Conservation (phyloP, 2,888 invertebrate genomes). For the Seira musarum region DNA sequence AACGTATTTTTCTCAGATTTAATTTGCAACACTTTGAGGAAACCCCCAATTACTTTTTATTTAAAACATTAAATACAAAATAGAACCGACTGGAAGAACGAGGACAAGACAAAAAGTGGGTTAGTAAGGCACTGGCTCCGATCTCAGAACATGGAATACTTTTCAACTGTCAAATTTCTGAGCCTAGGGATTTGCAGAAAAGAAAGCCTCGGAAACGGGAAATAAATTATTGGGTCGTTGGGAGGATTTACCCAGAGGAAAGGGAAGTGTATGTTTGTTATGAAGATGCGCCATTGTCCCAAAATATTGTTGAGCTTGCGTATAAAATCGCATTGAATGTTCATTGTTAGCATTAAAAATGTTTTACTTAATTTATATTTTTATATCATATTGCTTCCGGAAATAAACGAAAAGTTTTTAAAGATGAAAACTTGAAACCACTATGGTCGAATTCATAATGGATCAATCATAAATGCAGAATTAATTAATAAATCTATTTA, state of each 20-base stretch:
- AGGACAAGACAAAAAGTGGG: constrained; percentile 66
- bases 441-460: no score
- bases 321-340: constrained; percentile 46
- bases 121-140: constrained; percentile 65
- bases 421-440: no score
- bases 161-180: constrained; percentile 65
- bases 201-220: constrained; percentile 64
- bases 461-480: no score
- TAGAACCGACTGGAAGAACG: constrained; percentile 63
- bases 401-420: no score
- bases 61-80: background rate
- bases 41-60: no score
- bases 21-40: no score
- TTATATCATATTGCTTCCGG: no score
- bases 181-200: constrained; percentile 53
- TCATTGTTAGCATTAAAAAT: constrained; percentile 9
- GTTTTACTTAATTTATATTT: no score
- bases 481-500: no score
- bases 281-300: constrained; percentile 63
- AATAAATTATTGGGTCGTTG: constrained; percentile 67
- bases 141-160: constrained; percentile 67
- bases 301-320: constrained; percentile 65
- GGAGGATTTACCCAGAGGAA: constrained; percentile 66
- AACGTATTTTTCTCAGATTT: no score
- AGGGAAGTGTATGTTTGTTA: constrained; percentile 67